These are phyloP conservation scores for Dryocosmus kuriphilus DNA, from an alignment of 2,888 invertebrate species.

Conservation along the genomic window DNA sequence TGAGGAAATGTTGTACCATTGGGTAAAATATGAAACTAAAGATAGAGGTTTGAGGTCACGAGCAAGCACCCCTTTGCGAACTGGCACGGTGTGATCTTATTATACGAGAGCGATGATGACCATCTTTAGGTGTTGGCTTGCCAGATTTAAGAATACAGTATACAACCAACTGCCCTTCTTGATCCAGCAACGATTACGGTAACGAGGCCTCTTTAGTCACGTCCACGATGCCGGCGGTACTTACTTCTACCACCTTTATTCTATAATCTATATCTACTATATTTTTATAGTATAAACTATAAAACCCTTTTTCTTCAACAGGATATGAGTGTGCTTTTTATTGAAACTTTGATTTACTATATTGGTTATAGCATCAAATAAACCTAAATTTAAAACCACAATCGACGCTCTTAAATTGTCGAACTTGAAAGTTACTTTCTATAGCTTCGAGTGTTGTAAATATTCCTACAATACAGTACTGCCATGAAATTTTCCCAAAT, in stretches of 20 bases:
- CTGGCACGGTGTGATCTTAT: slow-evolving; percentile 68
- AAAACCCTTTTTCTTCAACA: neutral
- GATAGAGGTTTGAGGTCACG: slow-evolving; percentile 49
- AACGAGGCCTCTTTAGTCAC: slow-evolving; percentile 74
- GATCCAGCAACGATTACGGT: slow-evolving; percentile 69
- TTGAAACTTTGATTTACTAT: neutral
- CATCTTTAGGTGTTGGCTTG: slow-evolving; percentile 75
- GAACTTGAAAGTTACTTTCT: neutral
- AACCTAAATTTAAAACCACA: neutral
- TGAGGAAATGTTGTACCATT: slow-evolving; percentile 15
- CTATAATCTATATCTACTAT: slow-evolving; percentile 22
- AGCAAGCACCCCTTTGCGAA: slow-evolving; percentile 53
- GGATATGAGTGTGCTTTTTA: neutral
- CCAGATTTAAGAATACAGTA: slow-evolving; percentile 74
- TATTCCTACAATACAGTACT: too few relatives aligned
- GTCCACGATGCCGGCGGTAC: slow-evolving; percentile 59
- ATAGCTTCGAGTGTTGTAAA: neutral
- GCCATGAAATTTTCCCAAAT: too few relatives aligned
- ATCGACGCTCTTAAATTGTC: neutral
- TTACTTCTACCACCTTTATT: slow-evolving; percentile 25
- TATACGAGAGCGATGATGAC: slow-evolving; percentile 73
- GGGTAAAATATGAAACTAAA: neutral
- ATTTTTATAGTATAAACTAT: slow-evolving; percentile 20
- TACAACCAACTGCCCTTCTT: slow-evolving; percentile 50
- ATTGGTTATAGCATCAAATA: neutral